phyloP scores from a whole-genome alignment of 53 echinoderm and acorn worm genomes.

The Zoroaster sp. region DNA sequence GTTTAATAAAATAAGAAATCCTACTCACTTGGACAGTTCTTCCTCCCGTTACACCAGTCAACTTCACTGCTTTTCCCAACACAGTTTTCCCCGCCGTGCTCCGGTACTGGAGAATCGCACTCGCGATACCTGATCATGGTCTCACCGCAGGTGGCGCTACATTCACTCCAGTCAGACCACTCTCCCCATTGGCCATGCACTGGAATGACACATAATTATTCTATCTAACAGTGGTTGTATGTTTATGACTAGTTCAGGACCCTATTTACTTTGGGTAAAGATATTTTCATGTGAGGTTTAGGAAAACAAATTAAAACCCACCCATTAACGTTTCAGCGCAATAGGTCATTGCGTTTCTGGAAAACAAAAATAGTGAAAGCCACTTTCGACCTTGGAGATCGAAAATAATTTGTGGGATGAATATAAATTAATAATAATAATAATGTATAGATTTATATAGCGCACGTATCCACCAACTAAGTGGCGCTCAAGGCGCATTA shows the following conservation, averaged over 20 bases:
- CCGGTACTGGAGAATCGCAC: slow-evolving; percentile 70
- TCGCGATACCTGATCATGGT: background rate
- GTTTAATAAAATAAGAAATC: background rate
- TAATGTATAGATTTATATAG: too few relatives aligned
- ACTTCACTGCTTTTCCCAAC: slow-evolving; percentile 49
- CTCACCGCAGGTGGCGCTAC: slow-evolving; percentile 39
- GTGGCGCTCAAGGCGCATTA: too few relatives aligned
- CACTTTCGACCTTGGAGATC: too few relatives aligned
- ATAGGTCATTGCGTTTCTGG: background rate
- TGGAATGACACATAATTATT: background rate
- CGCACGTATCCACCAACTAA: too few relatives aligned
- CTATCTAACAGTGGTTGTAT: background rate
- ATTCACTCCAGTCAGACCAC: slow-evolving; percentile 4
- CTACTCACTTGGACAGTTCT: slow-evolving; percentile 6
- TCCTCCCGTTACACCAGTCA: slow-evolving; percentile 37
- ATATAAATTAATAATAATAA: too few relatives aligned
- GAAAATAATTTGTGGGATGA: too few relatives aligned
- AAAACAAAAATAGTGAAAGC: too few relatives aligned
- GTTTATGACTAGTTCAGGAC: background rate
- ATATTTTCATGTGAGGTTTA: background rate
- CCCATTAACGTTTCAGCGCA: background rate
- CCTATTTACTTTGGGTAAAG: background rate
- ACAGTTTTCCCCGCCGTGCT: slow-evolving; percentile 58
- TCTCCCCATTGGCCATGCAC: slow-evolving; percentile 25
- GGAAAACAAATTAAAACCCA: background rate